Evolutionary conservation across 2,797 vertebrate species (phyloP).

Genomic region (Anguilla pacifica): DNA sequence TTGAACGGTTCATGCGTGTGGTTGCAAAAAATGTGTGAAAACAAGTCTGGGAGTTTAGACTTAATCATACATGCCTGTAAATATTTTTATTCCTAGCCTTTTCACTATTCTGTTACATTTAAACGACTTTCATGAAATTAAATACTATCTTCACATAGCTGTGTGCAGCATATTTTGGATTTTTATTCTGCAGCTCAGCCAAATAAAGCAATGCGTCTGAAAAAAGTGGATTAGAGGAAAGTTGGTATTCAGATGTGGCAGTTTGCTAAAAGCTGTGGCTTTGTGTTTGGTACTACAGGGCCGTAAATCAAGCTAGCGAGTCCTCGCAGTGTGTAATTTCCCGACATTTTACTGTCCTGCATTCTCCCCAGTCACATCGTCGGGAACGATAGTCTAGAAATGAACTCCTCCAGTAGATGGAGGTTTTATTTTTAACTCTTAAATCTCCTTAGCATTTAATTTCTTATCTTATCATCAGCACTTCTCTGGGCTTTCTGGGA

Average conservation of each 20-base stretch:
- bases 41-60: not conserved
- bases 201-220: not conserved
- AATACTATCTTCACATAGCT: not conserved
- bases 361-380: not conserved
- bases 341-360: not conserved
- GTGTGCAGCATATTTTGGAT: not conserved
- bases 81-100: not conserved
- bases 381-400: conserved; percentile 1
- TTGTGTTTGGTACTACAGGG: not conserved
- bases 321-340: not conserved
- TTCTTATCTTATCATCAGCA: conserved; percentile 49
- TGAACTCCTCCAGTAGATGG: conserved; percentile 26
- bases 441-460: conserved; percentile 76
- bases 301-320: not conserved
- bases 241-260: not conserved
- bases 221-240: not conserved
- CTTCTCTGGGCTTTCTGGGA: conserved; percentile 12
- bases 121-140: not conserved
- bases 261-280: not conserved
- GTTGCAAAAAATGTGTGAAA: not conserved
- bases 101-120: not conserved
- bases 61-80: not conserved
- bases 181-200: not conserved
- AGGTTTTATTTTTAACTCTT: conserved; percentile 75
- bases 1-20: not conserved